phyloP scores from a whole-genome alignment of 2,797 vertebrate genomes.

The Aphelocoma californica region DNA sequence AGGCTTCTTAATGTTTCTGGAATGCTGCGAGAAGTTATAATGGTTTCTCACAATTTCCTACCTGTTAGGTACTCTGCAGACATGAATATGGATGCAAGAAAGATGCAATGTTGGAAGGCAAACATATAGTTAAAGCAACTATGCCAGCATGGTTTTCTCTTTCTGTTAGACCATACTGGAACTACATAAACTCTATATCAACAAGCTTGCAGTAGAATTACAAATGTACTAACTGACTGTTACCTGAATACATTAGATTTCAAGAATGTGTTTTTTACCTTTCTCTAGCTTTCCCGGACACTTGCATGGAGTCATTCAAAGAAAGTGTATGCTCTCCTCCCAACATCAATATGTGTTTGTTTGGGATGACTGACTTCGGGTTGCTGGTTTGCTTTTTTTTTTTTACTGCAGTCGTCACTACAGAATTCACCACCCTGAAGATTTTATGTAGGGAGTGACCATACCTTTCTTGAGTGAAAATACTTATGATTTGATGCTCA shows the following conservation, averaged over 20 bases:
- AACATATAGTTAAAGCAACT: neutral
- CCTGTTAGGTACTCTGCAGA: neutral
- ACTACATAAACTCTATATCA: neutral
- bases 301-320: neutral
- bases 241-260: neutral
- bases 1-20: neutral
- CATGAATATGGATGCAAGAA: neutral
- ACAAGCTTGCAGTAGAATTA: neutral
- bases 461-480: neutral
- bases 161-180: neutral
- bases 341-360: neutral
- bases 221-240: neutral
- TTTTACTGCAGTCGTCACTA: neutral
- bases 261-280: neutral
- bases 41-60: neutral
- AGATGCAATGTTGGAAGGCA: neutral
- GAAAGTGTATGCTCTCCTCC: neutral
- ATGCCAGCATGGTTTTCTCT: neutral
- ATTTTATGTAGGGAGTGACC: neutral
- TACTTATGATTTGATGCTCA: neutral
- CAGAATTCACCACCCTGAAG: neutral
- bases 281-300: neutral
- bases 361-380: rapidly evolving
- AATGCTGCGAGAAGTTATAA: neutral
- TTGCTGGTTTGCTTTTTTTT: neutral